These are phyloP conservation scores for Sylvilagus floridanus DNA, from an alignment of 2,797 vertebrate genomes.

Conservation along the genomic window DNA sequence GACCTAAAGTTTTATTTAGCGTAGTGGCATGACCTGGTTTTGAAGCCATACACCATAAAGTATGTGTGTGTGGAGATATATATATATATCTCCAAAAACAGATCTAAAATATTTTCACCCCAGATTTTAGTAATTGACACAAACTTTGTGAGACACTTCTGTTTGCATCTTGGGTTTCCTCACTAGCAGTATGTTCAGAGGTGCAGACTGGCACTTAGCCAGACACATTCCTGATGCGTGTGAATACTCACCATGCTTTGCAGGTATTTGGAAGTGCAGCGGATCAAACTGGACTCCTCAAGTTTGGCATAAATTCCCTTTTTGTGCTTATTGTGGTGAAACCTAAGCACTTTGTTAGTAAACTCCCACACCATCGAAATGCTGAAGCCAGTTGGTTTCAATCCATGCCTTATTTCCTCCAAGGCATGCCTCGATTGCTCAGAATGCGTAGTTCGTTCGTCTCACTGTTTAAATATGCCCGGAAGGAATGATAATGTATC, in stretches of 20 bases:
- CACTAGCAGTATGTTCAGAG: neutral
- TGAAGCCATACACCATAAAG: slow-evolving; percentile 72
- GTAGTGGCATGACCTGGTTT: slow-evolving; percentile 73
- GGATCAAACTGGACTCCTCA: slow-evolving; percentile 69
- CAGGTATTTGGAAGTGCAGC: slow-evolving; percentile 58
- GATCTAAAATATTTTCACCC: slow-evolving; percentile 80
- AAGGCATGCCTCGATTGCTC: slow-evolving; percentile 85
- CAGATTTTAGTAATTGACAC: slow-evolving; percentile 77
- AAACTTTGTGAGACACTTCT: slow-evolving; percentile 77
- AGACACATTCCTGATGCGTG: slow-evolving; percentile 68
- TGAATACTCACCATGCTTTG: slow-evolving; percentile 62
- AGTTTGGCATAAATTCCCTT: slow-evolving; percentile 80
- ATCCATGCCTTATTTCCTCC: slow-evolving; percentile 84
- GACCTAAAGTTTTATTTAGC: slow-evolving; percentile 69
- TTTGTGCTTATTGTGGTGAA: slow-evolving; percentile 79
- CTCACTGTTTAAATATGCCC: slow-evolving; percentile 80
- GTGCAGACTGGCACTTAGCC: neutral
- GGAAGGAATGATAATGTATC: slow-evolving; percentile 61
- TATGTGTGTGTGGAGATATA: neutral
- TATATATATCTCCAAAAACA: slow-evolving; percentile 61
- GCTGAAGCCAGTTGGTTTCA: slow-evolving; percentile 79
- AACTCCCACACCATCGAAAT: slow-evolving; percentile 66
- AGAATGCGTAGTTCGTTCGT: slow-evolving; percentile 83
- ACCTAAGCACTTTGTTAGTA: slow-evolving; percentile 81
- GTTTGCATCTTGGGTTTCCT: slow-evolving; percentile 60